Evolutionary conservation across 2,113 vertebrate species (phyloP), one percentile per base, ranked within the genome.

Genomic region (Orthonyx spaldingii): DNA sequence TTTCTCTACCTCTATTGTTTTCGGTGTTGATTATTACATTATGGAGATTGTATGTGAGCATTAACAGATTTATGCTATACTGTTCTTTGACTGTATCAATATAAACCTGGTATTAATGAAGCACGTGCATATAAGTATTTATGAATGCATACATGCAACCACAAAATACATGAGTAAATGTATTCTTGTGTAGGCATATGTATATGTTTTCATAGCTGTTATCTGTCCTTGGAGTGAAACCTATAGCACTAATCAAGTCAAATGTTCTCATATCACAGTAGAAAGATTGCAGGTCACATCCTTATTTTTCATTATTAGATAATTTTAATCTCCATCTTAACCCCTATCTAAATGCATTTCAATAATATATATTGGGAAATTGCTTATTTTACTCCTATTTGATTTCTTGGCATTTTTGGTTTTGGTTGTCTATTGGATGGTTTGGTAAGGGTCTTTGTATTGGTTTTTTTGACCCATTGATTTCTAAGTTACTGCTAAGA

Each of bases 401-500:
- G 3, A 20, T 52, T 68, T 70, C 6, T 7, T 5, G 6, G 11
- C 2, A 15, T 52, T 23, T 3, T 27, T 66, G 22, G 0, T 17
- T 72, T 81, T 46, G 5, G 4, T 68, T 68, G 18, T 49, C 55
- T 59, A 7, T 57, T 66, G n/a, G 7, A 82, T 44, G 13, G 46
- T 79, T 92, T 65, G 12, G 6, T 83, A 44, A 27, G 11, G 4
- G 10, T 27, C 46, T 76, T 53, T 80, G 7, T 79, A 16, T 26
- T 60, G 14, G 7, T 3, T 59, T 78, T 88, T 57, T 52, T 96
- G 55, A 85, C 91, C 18, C 15, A 57, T 77, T 91, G 69, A 89
- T 96, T 88, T 80, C 47, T 50, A 90, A 21, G 64, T 88, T 94
- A 50, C 35, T 63, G 37, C 77, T 96, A 93, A 79, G 91, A 94